Conservation (phyloP, 2,888 invertebrate species). For the Parnassius apollo region DNA sequence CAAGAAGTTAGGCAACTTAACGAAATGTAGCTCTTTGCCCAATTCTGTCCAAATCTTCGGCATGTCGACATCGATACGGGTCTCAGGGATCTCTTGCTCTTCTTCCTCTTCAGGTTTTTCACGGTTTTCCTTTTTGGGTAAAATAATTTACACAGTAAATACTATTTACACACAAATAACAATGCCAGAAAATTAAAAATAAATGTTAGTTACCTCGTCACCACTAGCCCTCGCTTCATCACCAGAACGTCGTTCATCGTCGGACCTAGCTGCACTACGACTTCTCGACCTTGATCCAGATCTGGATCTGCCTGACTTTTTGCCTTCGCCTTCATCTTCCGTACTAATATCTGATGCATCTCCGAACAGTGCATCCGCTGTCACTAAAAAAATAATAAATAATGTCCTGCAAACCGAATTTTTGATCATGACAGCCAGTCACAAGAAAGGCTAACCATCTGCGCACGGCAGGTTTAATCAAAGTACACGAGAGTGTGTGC, state of each 20-base stretch:
- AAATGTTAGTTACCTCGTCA: conserved; percentile 54
- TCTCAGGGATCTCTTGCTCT: conserved; percentile 93
- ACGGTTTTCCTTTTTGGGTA: conserved; percentile 57
- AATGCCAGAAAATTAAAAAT: background rate
- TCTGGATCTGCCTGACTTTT: conserved; percentile 44
- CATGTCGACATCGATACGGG: conserved; percentile 97
- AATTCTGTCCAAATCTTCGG: conserved; percentile 96
- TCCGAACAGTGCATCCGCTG: conserved; percentile 93
- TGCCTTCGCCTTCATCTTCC: conserved; percentile 85
- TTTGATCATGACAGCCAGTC: too few species aligned
- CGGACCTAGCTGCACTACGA: conserved; percentile 52
- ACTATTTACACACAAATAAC: conserved; percentile 1
- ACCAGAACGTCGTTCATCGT: conserved; percentile 65
- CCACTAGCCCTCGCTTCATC: conserved; percentile 73
- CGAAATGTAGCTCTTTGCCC: conserved; percentile 95
- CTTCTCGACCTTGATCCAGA: conserved; percentile 53
- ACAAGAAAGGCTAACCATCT: too few species aligned
- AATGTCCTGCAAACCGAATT: too few species aligned
- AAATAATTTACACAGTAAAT: background rate
- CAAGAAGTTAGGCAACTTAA: conserved; percentile 98
- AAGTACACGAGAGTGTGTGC: too few species aligned
- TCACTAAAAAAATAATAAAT: conserved; percentile 64
- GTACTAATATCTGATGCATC: conserved; percentile 96
- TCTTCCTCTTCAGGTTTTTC: conserved; percentile 85
- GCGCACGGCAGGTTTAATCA: too few species aligned